Evolutionary conservation across 1,140 invertebrate species (phyloP), one percentile per base, ranked within the genome.

Genomic region (Nephotettix cincticeps): DNA sequence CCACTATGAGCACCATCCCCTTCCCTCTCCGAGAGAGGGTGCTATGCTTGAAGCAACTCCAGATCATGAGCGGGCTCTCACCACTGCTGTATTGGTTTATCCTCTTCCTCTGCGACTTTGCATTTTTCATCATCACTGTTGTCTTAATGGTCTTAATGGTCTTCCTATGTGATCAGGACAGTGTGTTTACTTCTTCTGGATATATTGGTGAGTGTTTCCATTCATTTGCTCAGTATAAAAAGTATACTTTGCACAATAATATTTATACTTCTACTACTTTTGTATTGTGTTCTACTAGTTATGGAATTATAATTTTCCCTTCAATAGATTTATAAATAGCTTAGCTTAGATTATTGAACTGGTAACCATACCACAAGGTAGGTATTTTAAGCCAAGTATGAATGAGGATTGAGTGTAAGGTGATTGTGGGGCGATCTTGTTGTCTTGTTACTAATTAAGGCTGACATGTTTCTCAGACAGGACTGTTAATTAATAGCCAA

Each of bases 61-160:
- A 91, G 79, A 84, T 87, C 78, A 89, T 91, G 78, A 86, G 87
- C 13, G 89, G 90, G 32, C 83, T 87, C 1, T 79, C 84, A 11
- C 79, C 83, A 9, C 47, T 83, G 1, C 81, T 79, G 0, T 91
- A 87, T 74, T 91, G 89, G 90, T 43, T 82, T 9, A 82, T 85
- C 1, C 85, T 84, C 23, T 86, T 89, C 64, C 40, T 84, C 9
- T 89, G 88, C 81, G 89, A 91, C 74, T 77, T 83, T 58, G 78
- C 85, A 54, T 81, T 87, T 27, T 79, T 83, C 17, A 14, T 67
- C 25, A 23, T 67, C 32, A 27, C 32, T 1, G 25, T 36, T 6
- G 9, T 77, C 0, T 63, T 76, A 0, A 67, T 76, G 17, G 6
- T 78, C 30, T 0, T 78, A 1, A 43, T 45, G 6, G 9, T 67